Evolutionary conservation across 2,888 invertebrate species (phyloP).

Genomic region (Cremastobaeus sp.): DNA sequence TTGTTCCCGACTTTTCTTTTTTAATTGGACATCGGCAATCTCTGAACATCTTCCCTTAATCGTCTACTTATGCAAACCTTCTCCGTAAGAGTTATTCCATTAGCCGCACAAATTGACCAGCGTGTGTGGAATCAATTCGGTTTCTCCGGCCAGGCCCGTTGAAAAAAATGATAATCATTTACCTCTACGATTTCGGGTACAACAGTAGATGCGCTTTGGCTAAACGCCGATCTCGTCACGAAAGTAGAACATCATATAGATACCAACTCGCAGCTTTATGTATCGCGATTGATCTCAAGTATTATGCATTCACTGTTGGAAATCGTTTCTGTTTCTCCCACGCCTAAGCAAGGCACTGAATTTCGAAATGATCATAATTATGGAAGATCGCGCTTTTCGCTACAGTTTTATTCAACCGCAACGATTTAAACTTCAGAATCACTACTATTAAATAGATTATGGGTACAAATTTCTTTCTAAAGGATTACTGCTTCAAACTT

Average conservation of each 20-base stretch:
- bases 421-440: conserved; percentile 37
- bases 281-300: conserved; percentile 64
- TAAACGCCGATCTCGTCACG: conserved; percentile 69
- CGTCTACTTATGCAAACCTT: too few relatives aligned
- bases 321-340: conserved; percentile 68
- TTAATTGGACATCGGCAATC: too few relatives aligned
- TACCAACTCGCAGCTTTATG: conserved; percentile 66
- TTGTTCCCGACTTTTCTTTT: too few relatives aligned
- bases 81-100: too few relatives aligned
- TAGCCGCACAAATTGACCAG: too few relatives aligned
- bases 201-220: conserved; percentile 52
- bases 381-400: conserved; percentile 59
- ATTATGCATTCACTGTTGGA: conserved; percentile 68
- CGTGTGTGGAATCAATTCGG: too few relatives aligned
- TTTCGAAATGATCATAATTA: conserved; percentile 61
- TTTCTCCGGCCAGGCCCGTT: too few relatives aligned
- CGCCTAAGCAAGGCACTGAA: conserved; percentile 58
- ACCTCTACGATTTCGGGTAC: conserved; percentile 25
- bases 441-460: too few relatives aligned
- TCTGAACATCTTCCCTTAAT: too few relatives aligned
- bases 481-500: too few relatives aligned
- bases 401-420: conserved; percentile 53
- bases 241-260: conserved; percentile 77
- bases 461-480: conserved; percentile 17
- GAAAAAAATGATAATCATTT: neutral